phyloP scores from a whole-genome alignment of 2,113 vertebrate species.

The Brachypodius melanocephalos region DNA sequence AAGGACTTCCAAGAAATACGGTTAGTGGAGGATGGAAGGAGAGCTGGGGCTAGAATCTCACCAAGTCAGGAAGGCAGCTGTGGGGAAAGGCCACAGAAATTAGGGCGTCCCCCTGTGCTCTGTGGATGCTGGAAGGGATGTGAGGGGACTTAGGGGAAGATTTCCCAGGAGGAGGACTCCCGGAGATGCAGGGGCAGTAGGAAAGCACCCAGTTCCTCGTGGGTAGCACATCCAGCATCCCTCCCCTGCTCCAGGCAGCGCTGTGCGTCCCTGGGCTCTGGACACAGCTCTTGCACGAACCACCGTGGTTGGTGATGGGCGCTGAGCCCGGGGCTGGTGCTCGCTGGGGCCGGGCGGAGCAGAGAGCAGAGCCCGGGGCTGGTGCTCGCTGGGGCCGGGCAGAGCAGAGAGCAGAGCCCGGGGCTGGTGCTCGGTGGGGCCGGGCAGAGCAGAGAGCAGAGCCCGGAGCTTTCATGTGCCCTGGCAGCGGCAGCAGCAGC shows the following conservation, averaged over 20 bases:
- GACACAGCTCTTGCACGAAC: background rate
- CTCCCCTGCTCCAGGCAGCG: fast-evolving
- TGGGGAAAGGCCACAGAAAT: background rate
- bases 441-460: background rate
- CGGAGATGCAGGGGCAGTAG: background rate
- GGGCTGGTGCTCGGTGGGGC: fast-evolving
- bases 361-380: background rate
- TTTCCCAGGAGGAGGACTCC: background rate
- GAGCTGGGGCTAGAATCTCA: background rate
- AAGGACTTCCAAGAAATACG: background rate
- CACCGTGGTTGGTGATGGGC: fast-evolving
- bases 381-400: fast-evolving
- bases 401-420: background rate
- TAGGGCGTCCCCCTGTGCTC: fast-evolving
- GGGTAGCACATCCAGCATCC: background rate
- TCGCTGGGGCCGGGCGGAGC: fast-evolving
- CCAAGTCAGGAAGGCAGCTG: background rate
- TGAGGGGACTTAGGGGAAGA: background rate
- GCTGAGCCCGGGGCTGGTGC: background rate
- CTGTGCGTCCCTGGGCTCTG: background rate
- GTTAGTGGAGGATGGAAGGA: background rate
- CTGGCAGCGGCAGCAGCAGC: background rate
- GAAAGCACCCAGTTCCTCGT: background rate
- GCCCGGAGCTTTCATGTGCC: background rate
- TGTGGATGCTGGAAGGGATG: background rate